phyloP scores from a whole-genome alignment of 2,888 invertebrate species.

The Drosophila demipolita region DNA sequence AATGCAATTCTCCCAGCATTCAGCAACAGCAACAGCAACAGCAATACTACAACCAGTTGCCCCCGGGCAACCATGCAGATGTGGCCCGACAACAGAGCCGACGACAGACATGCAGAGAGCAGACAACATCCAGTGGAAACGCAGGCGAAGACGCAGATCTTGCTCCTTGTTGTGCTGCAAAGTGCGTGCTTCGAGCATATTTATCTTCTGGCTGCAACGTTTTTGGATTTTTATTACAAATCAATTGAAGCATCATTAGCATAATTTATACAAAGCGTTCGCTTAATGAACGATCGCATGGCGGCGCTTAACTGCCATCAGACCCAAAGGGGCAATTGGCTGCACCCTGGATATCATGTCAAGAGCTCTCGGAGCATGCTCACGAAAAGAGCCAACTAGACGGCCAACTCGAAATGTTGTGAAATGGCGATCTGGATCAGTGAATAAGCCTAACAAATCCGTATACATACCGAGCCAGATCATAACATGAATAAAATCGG shows the following conservation, averaged over 20 bases:
- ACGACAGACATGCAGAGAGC: slow-evolving; percentile 31
- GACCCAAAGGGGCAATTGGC: slow-evolving; percentile 17
- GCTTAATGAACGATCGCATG: slow-evolving; percentile 83
- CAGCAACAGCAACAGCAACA: slow-evolving; percentile 31
- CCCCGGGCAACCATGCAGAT: slow-evolving; percentile 29
- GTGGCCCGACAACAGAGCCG: slow-evolving; percentile 27
- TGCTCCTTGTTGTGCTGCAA: slow-evolving; percentile 41
- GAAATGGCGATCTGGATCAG: slow-evolving; percentile 1
- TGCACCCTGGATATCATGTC: slow-evolving; percentile 35
- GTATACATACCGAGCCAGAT: not conserved
- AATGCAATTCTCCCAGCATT: slow-evolving; percentile 39
- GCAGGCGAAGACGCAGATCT: slow-evolving; percentile 26
- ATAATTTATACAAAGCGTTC: slow-evolving; percentile 86
- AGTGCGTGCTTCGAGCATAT: slow-evolving; percentile 85
- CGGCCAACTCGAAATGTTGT: not conserved
- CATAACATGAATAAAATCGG: not conserved
- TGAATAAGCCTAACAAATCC: not conserved
- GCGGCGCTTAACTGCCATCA: slow-evolving; percentile 17
- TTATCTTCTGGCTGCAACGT: slow-evolving; percentile 83
- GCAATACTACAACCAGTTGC: slow-evolving; percentile 41
- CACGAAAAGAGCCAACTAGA: slow-evolving; percentile 8
- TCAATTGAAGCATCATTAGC: slow-evolving; percentile 86
- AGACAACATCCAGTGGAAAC: slow-evolving; percentile 30
- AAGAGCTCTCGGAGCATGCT: slow-evolving; percentile 15
- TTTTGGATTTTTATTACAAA: slow-evolving; percentile 85